Evolutionary conservation across 2,888 invertebrate genomes (phyloP), one percentile per base, ranked within the genome.

Genomic region (Leptopilina myrica): DNA sequence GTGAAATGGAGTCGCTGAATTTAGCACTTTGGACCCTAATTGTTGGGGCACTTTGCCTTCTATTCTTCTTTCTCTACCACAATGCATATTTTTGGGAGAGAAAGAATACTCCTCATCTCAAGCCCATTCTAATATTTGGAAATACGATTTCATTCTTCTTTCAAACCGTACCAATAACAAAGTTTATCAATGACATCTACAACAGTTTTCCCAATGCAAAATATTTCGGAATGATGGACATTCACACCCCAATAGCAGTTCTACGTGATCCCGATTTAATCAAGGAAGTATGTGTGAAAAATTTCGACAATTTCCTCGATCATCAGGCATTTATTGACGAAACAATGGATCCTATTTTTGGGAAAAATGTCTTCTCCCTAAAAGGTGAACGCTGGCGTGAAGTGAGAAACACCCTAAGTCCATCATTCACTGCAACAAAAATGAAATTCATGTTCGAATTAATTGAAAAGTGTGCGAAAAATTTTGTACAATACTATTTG

Each of bases 251-350:
- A 0, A 49, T 80, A 0, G 26, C 90, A 8, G 2, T 92, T 8
- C 11, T 92, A 0, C 85, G 86, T 7, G 91, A 91, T 79, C 87
- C 89, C 0, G 88, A 91, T 2, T 69, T 92, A n/a, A 87, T 92
- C 15, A 90, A 87, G 73, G 84, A 87, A 6, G 73, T 91, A 9
- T 82, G 84, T 1, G 85, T 89, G 6, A 90, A 90, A 64, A 87
- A 85, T 76, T 62, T 62, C 85, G 88, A 90, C 2, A 82, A 86
- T 46, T 90, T 90, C n/a, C 83, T 86, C 1, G 88, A 91, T 77
- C 90, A 90, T 77, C 83, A 83, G 2, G 81, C 80, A 5, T 86
- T 90, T 76, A 76, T 89, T 12, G 83, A 86, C 62, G 89, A 88
- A 67, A 83, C 85, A 5, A 83, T 85, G 14, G 91, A 91, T 73